Percentiles rank a stretch among this genome's conserved stretches.
Conservation (phyloP, 1,140 invertebrate genomes). For the Hylaeus volcanicus region DNA sequence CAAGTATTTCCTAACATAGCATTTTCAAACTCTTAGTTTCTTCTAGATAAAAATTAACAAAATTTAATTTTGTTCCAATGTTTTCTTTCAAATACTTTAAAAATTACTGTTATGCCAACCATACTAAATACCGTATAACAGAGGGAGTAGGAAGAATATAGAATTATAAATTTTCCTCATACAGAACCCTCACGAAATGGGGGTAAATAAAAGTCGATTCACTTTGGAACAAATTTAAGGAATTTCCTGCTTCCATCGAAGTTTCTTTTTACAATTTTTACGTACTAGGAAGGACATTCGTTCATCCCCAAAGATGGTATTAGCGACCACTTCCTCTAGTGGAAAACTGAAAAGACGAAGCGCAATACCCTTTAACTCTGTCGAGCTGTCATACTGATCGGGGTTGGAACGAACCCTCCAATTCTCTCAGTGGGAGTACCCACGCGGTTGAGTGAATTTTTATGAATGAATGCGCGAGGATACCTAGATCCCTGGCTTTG, state of each 20-base stretch:
- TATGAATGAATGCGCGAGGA: constrained; percentile 69
- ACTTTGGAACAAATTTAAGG: not conserved
- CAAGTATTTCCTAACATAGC: too few species aligned
- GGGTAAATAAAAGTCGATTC: not conserved
- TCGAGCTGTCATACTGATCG: constrained; percentile 63
- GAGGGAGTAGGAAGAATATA: too few species aligned
- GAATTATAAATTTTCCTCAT: too few species aligned
- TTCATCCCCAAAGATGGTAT: constrained; percentile 34
- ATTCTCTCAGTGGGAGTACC: constrained; percentile 65
- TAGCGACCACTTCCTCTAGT: constrained; percentile 18
- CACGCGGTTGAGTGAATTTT: constrained; percentile 67
- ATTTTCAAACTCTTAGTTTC: not conserved
- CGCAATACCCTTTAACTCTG: constrained; percentile 62
- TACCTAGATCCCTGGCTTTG: constrained; percentile 64
- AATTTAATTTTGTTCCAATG: too few species aligned
- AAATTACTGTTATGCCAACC: too few species aligned
- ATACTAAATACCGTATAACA: too few species aligned
- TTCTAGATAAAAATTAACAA: too few species aligned
- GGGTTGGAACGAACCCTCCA: constrained; percentile 62
- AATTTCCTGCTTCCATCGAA: not conserved
- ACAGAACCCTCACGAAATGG: not conserved
- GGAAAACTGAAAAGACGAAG: constrained; percentile 55
- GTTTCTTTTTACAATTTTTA: not conserved
- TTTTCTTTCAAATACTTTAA: too few species aligned
- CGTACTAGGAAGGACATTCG: not conserved